Evolutionary conservation across 2,113 vertebrate species (phyloP).

Genomic region (Tragelaphus buxtoni): DNA sequence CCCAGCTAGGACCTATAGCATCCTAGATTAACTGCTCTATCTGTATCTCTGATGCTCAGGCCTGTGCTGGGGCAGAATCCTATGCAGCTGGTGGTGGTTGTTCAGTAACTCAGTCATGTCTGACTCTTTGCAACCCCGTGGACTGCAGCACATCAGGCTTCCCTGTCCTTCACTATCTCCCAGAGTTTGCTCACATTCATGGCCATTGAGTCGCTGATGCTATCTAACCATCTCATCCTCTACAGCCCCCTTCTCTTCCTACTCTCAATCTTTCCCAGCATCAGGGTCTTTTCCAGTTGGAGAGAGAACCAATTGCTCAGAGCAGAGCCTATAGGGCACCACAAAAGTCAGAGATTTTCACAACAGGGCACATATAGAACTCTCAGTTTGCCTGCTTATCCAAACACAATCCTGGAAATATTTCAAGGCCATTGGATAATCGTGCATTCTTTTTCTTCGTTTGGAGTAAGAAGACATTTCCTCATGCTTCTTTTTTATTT

Average conservation of each 20-base stretch:
- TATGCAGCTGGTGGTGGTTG: not conserved
- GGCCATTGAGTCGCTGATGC: not conserved
- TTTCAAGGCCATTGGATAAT: not conserved
- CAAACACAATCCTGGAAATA: not conserved
- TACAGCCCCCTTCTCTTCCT: not conserved
- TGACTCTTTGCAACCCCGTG: not conserved
- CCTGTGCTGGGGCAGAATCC: not conserved
- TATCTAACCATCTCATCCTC: not conserved
- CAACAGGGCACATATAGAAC: not conserved
- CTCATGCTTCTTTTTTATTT: not conserved
- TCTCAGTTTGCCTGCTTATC: not conserved
- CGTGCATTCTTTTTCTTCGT: not conserved
- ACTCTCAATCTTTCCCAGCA: not conserved
- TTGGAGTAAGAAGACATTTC: constrained; percentile 21
- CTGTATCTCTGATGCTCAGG: not conserved
- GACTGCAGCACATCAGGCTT: not conserved
- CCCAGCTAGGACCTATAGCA: not conserved
- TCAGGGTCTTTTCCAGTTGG: not conserved
- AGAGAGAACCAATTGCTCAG: not conserved
- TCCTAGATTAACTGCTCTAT: not conserved
- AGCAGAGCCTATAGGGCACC: not conserved
- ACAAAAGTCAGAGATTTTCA: not conserved
- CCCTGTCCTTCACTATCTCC: not conserved
- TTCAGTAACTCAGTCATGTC: not conserved
- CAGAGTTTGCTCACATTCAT: not conserved